Conservation (phyloP, 37 sponge, comb jelly and placozoan species). For the Agelas oroides region DNA sequence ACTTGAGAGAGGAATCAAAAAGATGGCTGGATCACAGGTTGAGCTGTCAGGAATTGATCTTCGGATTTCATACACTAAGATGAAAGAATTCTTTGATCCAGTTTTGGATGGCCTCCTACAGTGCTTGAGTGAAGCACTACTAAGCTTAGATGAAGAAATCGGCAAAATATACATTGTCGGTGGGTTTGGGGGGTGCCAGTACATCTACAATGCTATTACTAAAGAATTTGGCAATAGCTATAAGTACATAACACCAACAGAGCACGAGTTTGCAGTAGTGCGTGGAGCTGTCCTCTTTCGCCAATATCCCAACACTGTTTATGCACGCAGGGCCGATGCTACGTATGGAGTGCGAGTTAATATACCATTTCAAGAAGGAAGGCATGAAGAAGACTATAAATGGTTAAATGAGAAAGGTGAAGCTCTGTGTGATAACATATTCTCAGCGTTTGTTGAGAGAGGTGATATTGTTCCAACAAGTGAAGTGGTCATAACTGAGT, state of each 20-base stretch:
- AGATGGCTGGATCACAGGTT: background rate
- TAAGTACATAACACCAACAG: slow-evolving; percentile 4
- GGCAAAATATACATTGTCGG: slow-evolving; percentile 37
- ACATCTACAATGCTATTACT: background rate
- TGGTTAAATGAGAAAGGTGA: too few species aligned
- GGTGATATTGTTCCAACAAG: background rate
- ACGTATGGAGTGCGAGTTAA: slow-evolving; percentile 20
- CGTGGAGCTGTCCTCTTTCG: slow-evolving; percentile 37
- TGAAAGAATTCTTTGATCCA: slow-evolving; percentile 31
- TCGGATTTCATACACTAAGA: slow-evolving; percentile 2
- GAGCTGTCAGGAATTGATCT: background rate
- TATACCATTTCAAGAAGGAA: background rate
- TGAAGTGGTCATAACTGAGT: background rate
- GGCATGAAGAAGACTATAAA: background rate
- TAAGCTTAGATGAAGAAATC: background rate
- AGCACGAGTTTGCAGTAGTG: slow-evolving; percentile 19
- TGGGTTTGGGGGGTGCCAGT: slow-evolving; percentile 56
- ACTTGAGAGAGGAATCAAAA: background rate
- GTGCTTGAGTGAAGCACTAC: background rate
- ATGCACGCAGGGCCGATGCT: slow-evolving; percentile 35
- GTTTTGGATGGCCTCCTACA: slow-evolving; percentile 1
- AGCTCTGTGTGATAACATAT: background rate
- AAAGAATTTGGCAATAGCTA: background rate
- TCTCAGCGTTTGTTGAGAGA: slow-evolving; percentile 3
- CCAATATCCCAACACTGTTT: slow-evolving; percentile 4